phyloP scores from a whole-genome alignment of 2,113 vertebrate genomes.

The Nannospalax galili region DNA sequence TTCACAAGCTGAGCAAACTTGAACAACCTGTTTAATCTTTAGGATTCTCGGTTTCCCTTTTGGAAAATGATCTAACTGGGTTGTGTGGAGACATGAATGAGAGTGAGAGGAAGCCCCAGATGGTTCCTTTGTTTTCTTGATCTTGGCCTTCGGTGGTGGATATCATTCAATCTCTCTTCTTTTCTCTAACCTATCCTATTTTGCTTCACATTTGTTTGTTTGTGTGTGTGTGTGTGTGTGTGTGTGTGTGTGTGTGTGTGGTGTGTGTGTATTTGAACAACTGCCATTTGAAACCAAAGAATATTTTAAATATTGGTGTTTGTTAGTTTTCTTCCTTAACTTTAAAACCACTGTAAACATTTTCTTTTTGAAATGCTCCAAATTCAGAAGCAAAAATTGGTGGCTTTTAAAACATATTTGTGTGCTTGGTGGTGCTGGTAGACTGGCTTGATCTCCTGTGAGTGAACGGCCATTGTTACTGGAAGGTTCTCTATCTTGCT shows the following conservation, averaged over 20 bases:
- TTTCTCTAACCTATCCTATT: neutral
- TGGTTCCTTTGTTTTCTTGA: too few relatives aligned
- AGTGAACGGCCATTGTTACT: neutral
- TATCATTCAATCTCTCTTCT: neutral
- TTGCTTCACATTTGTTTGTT: neutral
- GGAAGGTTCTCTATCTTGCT: neutral
- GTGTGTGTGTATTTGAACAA: constrained; percentile 12
- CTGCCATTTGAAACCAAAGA: neutral
- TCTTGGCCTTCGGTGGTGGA: accelerated
- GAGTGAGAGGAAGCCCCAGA: accelerated
- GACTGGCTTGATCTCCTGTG: neutral
- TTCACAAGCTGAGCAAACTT: neutral
- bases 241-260: neutral
- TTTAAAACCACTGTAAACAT: neutral
- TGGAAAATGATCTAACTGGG: neutral
- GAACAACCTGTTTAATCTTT: neutral
- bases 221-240: neutral
- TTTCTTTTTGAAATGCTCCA: neutral
- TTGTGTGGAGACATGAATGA: neutral
- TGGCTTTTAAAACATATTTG: neutral
- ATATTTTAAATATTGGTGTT: neutral
- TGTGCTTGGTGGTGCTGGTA: neutral
- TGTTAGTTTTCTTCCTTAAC: neutral
- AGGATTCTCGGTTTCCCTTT: neutral
- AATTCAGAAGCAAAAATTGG: neutral